Evolutionary conservation across 2,113 vertebrate genomes (phyloP).

Genomic region (Apistogramma diplotaenia): DNA sequence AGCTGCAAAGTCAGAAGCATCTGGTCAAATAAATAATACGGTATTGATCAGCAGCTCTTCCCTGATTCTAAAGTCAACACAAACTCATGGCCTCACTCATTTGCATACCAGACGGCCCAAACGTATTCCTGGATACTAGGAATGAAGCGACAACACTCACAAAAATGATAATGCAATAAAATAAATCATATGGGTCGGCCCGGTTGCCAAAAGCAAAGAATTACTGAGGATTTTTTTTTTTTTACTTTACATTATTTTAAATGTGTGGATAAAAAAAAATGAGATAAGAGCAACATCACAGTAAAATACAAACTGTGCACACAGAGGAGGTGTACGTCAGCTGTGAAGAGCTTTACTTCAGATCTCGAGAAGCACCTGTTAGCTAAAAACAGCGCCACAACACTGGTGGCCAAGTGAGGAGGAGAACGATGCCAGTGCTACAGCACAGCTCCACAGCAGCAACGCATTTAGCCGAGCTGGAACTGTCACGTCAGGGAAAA

Average conservation of each 20-base stretch:
- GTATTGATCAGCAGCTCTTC: conserved; percentile 13
- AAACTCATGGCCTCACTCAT: not conserved
- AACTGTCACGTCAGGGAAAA: not conserved
- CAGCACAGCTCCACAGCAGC: not conserved
- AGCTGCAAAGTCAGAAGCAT: not conserved
- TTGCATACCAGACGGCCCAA: not conserved
- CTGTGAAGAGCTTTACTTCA: not conserved
- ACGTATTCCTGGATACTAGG: not conserved
- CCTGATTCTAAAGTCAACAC: not conserved
- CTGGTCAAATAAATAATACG: not conserved
- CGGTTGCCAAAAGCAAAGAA: not conserved
- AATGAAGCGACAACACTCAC: not conserved
- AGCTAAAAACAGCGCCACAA: not conserved
- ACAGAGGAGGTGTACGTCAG: not conserved
- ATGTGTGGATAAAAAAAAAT: not conserved
- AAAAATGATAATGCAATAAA: not conserved
- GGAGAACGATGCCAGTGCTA: not conserved
- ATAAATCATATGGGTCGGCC: fast-evolving
- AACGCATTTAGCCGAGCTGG: not conserved
- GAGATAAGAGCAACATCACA: not conserved
- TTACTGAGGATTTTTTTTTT: not conserved
- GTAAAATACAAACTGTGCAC: not conserved
- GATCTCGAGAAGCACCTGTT: not conserved
- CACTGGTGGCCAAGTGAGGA: not conserved
- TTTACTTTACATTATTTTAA: not conserved